These are phyloP conservation scores for Danio kyathit DNA, from an alignment of 2,797 vertebrate species.

Conservation along the genomic window DNA sequence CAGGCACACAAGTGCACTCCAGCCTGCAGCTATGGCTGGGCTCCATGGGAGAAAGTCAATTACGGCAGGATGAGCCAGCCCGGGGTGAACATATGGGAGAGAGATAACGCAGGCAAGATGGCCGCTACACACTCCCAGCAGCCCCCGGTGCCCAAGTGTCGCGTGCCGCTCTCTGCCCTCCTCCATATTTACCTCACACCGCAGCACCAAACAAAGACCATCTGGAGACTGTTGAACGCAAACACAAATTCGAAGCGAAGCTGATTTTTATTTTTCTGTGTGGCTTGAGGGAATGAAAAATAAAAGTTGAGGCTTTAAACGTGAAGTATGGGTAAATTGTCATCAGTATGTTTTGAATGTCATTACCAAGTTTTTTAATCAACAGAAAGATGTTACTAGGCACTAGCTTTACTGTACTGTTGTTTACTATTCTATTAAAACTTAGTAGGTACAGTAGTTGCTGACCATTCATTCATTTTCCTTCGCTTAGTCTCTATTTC, in stretches of 20 bases:
- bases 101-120: slow-evolving; percentile 86
- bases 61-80: slow-evolving; percentile 85
- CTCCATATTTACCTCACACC: slow-evolving; percentile 47
- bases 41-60: slow-evolving; percentile 89
- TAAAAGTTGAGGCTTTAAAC: background rate
- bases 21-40: slow-evolving; percentile 83
- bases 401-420: background rate
- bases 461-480: background rate
- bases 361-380: background rate
- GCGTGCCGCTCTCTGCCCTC: slow-evolving; percentile 52
- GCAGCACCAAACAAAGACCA: slow-evolving; percentile 55
- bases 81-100: slow-evolving; percentile 84
- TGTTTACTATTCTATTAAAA: background rate
- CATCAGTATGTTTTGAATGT: background rate
- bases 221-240: slow-evolving; percentile 49
- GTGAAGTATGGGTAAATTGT: background rate
- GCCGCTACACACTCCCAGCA: slow-evolving; percentile 68
- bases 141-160: slow-evolving; percentile 54
- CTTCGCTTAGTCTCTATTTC: too few relatives aligned
- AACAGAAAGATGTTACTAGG: background rate
- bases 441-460: background rate
- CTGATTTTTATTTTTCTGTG: background rate
- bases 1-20: slow-evolving; percentile 77
- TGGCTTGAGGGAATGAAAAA: background rate
- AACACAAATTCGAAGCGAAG: slow-evolving; percentile 9